Conservation (phyloP, 1,140 invertebrate species). For the Drosophila kepulauana region DNA sequence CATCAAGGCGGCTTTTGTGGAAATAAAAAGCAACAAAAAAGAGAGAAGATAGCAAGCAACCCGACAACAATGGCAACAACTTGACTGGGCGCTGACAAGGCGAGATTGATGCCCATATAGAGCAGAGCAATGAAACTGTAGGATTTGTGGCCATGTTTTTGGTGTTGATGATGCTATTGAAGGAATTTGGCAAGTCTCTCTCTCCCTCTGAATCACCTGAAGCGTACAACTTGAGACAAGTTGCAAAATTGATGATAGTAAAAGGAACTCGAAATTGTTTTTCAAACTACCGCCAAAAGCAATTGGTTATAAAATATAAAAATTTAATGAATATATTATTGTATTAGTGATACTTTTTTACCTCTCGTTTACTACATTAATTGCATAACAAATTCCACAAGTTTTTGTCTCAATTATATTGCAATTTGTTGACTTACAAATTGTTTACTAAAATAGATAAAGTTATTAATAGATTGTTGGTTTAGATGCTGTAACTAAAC, state of each 20-base stretch:
- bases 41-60: background rate
- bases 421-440: constrained; percentile 7
- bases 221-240: background rate
- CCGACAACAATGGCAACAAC: constrained; percentile 56
- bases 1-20: constrained; percentile 66
- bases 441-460: constrained; percentile 12
- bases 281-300: background rate
- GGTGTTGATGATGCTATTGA: constrained; percentile 53
- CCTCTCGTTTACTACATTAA: background rate
- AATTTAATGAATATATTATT: background rate
- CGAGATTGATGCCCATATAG: constrained; percentile 69
- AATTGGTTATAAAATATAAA: no score
- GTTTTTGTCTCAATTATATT: constrained; percentile 6
- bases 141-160: constrained; percentile 36
- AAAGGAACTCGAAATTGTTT: background rate
- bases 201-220: background rate
- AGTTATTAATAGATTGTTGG: constrained; percentile 10
- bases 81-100: constrained; percentile 77
- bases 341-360: background rate
- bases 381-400: background rate
- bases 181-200: constrained; percentile 25
- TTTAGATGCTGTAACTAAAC: constrained; percentile 4
- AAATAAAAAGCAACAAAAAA: constrained; percentile 7
- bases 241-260: background rate
- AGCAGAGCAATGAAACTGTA: constrained; percentile 29